These are phyloP conservation scores for Steinernema carpocapsae DNA, from an alignment of 2,888 invertebrate species.

Conservation along the genomic window DNA sequence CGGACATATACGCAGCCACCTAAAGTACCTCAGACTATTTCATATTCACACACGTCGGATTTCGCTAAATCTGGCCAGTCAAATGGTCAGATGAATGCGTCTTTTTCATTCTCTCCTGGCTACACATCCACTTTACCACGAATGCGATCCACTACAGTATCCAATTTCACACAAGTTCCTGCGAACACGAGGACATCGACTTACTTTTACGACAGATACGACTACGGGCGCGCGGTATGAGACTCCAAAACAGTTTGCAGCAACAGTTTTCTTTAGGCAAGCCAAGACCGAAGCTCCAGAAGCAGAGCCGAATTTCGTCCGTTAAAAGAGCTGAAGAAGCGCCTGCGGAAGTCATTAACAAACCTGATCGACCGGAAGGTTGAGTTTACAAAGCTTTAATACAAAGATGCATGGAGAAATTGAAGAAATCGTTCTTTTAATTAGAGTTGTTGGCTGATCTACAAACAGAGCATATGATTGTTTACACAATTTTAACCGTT, in stretches of 20 bases:
- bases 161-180: neutral
- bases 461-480: too few species aligned
- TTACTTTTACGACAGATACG: slow-evolving; percentile 22
- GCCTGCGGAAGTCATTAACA: slow-evolving; percentile 2
- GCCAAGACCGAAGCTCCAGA: neutral
- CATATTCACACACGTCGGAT: neutral
- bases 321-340: slow-evolving; percentile 16
- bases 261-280: neutral
- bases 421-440: too few species aligned
- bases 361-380: slow-evolving; percentile 27
- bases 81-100: neutral
- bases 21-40: neutral
- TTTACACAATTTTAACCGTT: too few species aligned
- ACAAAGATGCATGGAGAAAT: neutral
- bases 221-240: neutral
- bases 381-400: slow-evolving; percentile 27
- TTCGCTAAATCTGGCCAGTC: neutral
- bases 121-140: neutral
- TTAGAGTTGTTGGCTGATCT: too few species aligned
- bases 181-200: neutral
- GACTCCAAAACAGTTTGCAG: neutral
- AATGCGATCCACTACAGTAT: neutral
- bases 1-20: neutral
- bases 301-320: slow-evolving; percentile 14
- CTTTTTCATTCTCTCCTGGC: neutral